Evolutionary conservation across 2,888 invertebrate genomes (phyloP).

Genomic region (Plagodis pulveraria): DNA sequence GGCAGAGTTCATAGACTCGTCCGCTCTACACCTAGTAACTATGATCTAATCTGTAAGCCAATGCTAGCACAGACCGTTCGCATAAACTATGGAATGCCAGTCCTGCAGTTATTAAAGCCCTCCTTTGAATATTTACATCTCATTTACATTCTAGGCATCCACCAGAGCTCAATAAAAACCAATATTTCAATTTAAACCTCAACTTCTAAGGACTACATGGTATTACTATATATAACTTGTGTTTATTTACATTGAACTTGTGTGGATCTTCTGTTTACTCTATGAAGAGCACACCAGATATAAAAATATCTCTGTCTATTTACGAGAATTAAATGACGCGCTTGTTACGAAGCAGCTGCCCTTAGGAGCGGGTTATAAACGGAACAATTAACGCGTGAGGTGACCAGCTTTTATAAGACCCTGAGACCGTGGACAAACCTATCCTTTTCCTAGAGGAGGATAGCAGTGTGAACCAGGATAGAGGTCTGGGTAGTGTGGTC

Average conservation of each 20-base stretch:
- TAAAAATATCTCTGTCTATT: constrained; percentile 84
- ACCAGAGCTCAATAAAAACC: constrained; percentile 23
- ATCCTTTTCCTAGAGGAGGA: constrained; percentile 30
- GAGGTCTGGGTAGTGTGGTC: constrained; percentile 56
- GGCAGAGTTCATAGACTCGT: constrained; percentile 13
- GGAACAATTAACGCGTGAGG: constrained; percentile 74
- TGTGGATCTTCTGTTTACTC: constrained; percentile 72
- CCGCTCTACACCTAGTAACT: not conserved
- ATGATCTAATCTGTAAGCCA: not conserved
- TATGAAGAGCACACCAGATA: constrained; percentile 72
- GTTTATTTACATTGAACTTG: constrained; percentile 78
- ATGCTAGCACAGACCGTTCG: constrained; percentile 7
- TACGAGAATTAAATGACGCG: constrained; percentile 80
- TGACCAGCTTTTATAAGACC: constrained; percentile 56
- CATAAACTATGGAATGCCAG: constrained; percentile 25
- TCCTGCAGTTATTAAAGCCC: constrained; percentile 26
- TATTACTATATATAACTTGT: constrained; percentile 44
- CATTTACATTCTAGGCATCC: constrained; percentile 32
- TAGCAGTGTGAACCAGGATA: constrained; percentile 40
- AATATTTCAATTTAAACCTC: constrained; percentile 15
- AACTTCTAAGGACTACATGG: constrained; percentile 18
- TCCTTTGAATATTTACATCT: constrained; percentile 25
- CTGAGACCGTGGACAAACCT: constrained; percentile 31
- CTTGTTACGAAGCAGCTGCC: constrained; percentile 81
- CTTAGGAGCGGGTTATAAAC: constrained; percentile 78